Conservation (phyloP, 1,140 invertebrate species). For the Apolygus lucorum region DNA sequence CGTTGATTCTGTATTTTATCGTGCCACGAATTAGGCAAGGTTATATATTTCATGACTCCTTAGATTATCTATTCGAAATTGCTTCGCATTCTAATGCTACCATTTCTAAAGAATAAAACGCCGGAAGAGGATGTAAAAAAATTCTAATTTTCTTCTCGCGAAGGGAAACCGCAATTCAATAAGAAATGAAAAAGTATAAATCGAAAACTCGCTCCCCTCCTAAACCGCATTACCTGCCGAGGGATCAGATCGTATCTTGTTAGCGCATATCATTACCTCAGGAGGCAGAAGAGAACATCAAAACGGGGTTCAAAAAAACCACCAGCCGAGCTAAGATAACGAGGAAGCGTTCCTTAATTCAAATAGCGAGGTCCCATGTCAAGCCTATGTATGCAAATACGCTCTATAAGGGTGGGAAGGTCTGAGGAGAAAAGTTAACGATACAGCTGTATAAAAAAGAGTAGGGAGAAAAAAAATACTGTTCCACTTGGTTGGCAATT, state of each 20-base stretch:
- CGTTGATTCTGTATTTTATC: no score
- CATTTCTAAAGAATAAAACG: no score
- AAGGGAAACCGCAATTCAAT: not conserved
- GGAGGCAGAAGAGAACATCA: not conserved
- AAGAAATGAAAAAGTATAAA: not conserved
- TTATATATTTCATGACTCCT: no score
- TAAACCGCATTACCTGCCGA: not conserved
- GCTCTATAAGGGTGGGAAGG: not conserved
- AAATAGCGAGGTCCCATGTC: slow-evolving; percentile 13
- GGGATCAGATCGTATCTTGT: not conserved
- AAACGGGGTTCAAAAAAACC: no score
- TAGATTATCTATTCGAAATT: no score
- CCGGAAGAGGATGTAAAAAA: no score
- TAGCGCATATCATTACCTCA: slow-evolving; percentile 10
- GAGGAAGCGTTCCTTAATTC: slow-evolving; percentile 1
- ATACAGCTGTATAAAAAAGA: not conserved
- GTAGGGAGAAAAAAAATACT: not conserved
- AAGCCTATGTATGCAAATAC: slow-evolving; percentile 13
- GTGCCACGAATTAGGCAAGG: no score
- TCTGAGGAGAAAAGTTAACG: not conserved
- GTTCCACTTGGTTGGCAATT: slow-evolving; percentile 16
- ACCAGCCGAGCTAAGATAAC: not conserved
- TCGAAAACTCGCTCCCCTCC: not conserved
- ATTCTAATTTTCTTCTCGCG: no score
- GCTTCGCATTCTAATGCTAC: no score